Percentiles rank a stretch among this genome's conserved stretches.
phyloP scores from a whole-genome alignment of 2,797 vertebrate genomes.

The Argyrosomus regius region DNA sequence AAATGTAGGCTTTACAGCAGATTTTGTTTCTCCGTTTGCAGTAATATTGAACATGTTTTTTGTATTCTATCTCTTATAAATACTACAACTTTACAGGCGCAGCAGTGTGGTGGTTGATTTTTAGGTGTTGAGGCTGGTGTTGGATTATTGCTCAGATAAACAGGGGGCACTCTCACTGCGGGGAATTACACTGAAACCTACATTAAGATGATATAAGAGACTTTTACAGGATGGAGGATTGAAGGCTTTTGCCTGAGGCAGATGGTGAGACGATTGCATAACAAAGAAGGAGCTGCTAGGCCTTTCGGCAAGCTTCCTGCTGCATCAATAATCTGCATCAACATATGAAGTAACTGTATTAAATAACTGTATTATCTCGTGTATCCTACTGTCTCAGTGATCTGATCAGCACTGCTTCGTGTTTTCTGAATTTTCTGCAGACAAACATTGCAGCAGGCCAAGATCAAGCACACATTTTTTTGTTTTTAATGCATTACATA shows the following conservation, averaged over 20 bases:
- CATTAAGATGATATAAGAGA: constrained; percentile 32
- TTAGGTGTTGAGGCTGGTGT: background rate
- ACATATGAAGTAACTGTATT: background rate
- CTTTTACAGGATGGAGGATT: constrained; percentile 17
- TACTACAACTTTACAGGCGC: background rate
- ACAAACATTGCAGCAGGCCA: too few species aligned
- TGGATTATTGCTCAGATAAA: constrained; percentile 14
- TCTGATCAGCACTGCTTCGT: background rate
- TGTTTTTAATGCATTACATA: background rate
- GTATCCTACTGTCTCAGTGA: background rate
- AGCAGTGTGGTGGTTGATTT: constrained; percentile 27
- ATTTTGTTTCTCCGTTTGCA: background rate
- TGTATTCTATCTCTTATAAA: too few species aligned
- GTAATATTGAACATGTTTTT: background rate
- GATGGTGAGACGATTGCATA: constrained; percentile 43
- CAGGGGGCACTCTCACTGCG: background rate
- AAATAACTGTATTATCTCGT: constrained; percentile 7
- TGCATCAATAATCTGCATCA: constrained; percentile 32
- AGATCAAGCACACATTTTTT: background rate
- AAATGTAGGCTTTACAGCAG: background rate
- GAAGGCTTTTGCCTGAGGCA: constrained; percentile 32
- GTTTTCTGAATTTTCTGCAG: background rate
- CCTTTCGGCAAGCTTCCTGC: constrained; percentile 37
- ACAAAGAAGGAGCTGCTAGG: background rate
- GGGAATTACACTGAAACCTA: constrained; percentile 24